These are phyloP conservation scores for Euura lappo DNA, from an alignment of 1,140 invertebrate species.

Conservation along the genomic window DNA sequence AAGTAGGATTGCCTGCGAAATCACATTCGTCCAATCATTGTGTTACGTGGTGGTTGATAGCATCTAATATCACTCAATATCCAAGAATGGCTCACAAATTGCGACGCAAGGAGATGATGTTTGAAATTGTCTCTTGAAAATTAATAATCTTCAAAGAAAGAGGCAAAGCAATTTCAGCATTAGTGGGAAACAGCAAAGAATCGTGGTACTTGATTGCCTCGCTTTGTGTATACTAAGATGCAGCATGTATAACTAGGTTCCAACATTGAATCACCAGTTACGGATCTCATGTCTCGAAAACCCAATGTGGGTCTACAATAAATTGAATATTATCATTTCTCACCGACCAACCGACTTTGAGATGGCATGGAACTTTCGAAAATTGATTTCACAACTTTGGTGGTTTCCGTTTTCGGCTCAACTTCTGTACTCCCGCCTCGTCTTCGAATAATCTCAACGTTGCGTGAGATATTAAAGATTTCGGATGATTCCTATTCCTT, in stretches of 20 bases:
- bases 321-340: neutral
- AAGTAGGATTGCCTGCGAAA: too few relatives aligned
- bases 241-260: neutral
- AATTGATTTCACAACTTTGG: neutral
- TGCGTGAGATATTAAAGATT: too few relatives aligned
- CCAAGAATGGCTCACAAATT: neutral
- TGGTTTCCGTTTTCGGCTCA: too few relatives aligned
- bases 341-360: neutral
- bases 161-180: neutral
- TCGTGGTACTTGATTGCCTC: neutral
- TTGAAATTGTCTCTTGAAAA: neutral
- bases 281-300: too few relatives aligned
- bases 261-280: too few relatives aligned
- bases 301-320: neutral
- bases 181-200: neutral
- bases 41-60: too few relatives aligned
- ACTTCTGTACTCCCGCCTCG: too few relatives aligned
- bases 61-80: too few relatives aligned
- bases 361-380: neutral
- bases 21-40: too few relatives aligned
- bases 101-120: neutral
- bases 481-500: too few relatives aligned
- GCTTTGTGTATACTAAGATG: neutral
- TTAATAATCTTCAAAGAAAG: neutral
- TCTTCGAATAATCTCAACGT: too few relatives aligned